phyloP scores from a whole-genome alignment of 2,113 vertebrate genomes.

The Rhegmatorhina hoffmannsi region DNA sequence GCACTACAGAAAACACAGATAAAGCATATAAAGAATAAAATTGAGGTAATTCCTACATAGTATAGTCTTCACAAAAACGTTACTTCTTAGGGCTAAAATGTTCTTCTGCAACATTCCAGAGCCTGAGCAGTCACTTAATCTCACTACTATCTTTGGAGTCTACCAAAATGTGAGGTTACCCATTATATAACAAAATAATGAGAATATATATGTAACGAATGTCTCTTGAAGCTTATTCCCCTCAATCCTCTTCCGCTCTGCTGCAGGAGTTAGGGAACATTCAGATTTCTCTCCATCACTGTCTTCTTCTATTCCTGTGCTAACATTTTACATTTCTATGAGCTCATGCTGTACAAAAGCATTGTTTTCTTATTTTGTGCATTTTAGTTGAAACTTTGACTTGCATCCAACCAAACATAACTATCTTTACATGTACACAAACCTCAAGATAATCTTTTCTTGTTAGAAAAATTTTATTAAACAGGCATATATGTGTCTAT shows the following conservation, averaged over 20 bases:
- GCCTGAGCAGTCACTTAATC: not conserved
- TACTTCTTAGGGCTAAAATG: not conserved
- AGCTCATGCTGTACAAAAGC: not conserved
- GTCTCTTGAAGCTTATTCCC: not conserved
- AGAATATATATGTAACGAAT: not conserved
- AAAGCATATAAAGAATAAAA: not conserved
- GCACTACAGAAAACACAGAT: not conserved
- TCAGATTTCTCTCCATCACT: not conserved
- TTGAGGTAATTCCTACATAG: not conserved
- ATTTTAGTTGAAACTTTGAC: not conserved
- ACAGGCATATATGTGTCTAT: rapidly evolving
- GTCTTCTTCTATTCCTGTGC: not conserved
- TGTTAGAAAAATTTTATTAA: not conserved
- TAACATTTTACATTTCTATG: not conserved
- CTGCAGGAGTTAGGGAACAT: not conserved
- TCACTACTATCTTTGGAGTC: not conserved
- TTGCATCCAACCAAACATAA: not conserved
- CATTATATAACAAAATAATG: not conserved
- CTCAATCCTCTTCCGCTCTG: not conserved
- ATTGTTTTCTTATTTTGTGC: not conserved
- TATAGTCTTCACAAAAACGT: not conserved
- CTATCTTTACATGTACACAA: not conserved
- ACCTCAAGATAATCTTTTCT: not conserved
- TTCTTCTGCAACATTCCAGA: not conserved
- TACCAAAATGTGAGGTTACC: not conserved